These are phyloP conservation scores for Podiceps cristatus DNA, from an alignment of 2,113 vertebrate species.

Conservation along the genomic window DNA sequence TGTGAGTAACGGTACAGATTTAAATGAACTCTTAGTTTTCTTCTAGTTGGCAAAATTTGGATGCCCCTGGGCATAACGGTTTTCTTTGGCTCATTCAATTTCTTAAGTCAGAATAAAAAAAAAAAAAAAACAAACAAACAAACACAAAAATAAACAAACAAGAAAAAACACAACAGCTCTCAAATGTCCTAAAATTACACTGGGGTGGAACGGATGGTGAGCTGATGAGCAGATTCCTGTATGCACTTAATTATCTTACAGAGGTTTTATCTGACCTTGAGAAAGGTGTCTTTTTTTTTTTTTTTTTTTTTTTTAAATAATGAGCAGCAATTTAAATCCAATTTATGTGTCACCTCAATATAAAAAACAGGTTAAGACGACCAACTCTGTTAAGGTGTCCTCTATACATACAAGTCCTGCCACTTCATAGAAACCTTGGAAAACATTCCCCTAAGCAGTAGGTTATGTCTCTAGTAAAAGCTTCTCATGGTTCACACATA, in stretches of 20 bases:
- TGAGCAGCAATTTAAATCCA: not conserved
- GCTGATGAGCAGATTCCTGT: not conserved
- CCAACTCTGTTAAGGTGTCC: not conserved
- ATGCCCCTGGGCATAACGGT: not conserved
- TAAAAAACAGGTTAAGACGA: not conserved
- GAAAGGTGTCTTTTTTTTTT: not conserved
- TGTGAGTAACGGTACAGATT: not conserved
- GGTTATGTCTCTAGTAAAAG: not conserved
- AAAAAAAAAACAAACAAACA: no score
- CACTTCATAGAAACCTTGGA: not conserved
- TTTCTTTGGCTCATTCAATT: not conserved
- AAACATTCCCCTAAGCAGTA: not conserved
- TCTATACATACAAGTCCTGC: not conserved
- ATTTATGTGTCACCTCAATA: not conserved
- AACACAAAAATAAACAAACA: no score
- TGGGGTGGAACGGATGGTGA: rapidly evolving
- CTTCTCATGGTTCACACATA: not conserved
- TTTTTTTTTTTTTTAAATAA: not conserved
- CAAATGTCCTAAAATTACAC: not conserved
- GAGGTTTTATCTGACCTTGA: not conserved
- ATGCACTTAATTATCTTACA: not conserved
- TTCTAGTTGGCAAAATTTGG: not conserved
- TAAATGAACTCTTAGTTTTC: not conserved
- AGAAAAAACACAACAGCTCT: no score
- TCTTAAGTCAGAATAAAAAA: rapidly evolving